phyloP scores from a whole-genome alignment of 1,140 invertebrate genomes.

The Pseudomyrmex gracilis region DNA sequence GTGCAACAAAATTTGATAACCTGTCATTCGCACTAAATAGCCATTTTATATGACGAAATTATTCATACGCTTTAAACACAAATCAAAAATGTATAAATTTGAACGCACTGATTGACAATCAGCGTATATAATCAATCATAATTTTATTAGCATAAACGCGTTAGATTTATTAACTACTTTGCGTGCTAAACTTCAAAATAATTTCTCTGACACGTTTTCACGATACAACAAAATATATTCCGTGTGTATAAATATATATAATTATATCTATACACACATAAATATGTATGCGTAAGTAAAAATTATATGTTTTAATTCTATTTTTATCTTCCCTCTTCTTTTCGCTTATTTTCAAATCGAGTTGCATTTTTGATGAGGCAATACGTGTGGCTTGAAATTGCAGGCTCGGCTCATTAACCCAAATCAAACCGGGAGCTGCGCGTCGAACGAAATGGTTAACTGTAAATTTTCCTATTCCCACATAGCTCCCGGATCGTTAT shows the following conservation, averaged over 20 bases:
- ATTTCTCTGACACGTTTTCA: neutral
- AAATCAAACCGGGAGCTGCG: neutral
- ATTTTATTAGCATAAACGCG: conserved; percentile 24
- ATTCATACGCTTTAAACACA: conserved; percentile 24
- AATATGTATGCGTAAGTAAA: no score
- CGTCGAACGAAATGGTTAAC: conserved; percentile 54
- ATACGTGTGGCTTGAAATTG: neutral
- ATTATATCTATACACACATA: no score
- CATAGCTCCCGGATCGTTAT: conserved; percentile 73
- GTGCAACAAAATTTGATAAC: conserved; percentile 11
- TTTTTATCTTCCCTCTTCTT: no score
- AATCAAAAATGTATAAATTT: conserved; percentile 30
- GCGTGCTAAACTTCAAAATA: neutral
- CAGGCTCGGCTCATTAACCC: conserved; percentile 19
- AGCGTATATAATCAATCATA: conserved; percentile 32
- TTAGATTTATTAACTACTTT: conserved; percentile 12
- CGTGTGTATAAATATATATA: no score
- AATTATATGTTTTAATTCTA: no score
- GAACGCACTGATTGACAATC: conserved; percentile 1
- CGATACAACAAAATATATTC: neutral
- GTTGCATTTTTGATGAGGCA: no score
- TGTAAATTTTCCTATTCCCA: conserved; percentile 70
- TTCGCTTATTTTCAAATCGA: no score
- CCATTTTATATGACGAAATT: conserved; percentile 26
- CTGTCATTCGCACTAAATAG: conserved; percentile 32